Evolutionary conservation across 2,797 vertebrate genomes (phyloP), one percentile per base, ranked within the genome.

Genomic region (Halcyon smyrnensis): DNA sequence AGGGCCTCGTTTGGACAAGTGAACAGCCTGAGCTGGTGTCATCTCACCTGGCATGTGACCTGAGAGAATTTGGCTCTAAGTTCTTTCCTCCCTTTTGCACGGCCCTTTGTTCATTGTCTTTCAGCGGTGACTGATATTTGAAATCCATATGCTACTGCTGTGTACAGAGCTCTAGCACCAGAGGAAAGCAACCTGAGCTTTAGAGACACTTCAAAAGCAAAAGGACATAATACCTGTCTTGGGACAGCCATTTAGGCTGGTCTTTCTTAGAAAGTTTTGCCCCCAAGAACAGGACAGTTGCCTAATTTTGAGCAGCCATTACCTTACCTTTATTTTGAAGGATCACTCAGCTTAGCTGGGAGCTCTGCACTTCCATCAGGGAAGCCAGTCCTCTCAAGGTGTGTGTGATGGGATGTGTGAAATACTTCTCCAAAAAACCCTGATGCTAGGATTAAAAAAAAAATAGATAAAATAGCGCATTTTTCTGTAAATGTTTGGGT

Each of bases 71-170:
- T 95, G 86, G 91, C 93, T 96, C 76, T 5, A n/a, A 91, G 57
- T 96, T 84, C 80, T 94, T 95, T 88, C 63, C 84, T 92, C 39
- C 37, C 73, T 97, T 95, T 83, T 83, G 76, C 75, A 50, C 86
- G 79, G 68, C 81, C 87, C 89, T 97, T 98, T 97, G 96, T 92
- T 96, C 74, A 75, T 92, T 96, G 84, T 97, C 62, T 95, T 91
- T 65, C 63, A 93, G 59, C 77, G 71, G 75, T 84, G 83, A 71
- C 76, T 83, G 80, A 59, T 90, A 69, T 87, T 94, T 93, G 93
- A 95, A 96, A 94, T 90, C 84, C 71, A 34, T 84, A 87, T 80
- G 43, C 89, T 91, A 15, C 69, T 77, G 75, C 65, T 94, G 39
- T 39, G 32, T 81, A 46, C 37, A 39, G 56, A 84, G 45, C 45